Evolutionary conservation across 1,140 invertebrate genomes (phyloP), one percentile per base, ranked within the genome.

Genomic region (Diprion similis): DNA sequence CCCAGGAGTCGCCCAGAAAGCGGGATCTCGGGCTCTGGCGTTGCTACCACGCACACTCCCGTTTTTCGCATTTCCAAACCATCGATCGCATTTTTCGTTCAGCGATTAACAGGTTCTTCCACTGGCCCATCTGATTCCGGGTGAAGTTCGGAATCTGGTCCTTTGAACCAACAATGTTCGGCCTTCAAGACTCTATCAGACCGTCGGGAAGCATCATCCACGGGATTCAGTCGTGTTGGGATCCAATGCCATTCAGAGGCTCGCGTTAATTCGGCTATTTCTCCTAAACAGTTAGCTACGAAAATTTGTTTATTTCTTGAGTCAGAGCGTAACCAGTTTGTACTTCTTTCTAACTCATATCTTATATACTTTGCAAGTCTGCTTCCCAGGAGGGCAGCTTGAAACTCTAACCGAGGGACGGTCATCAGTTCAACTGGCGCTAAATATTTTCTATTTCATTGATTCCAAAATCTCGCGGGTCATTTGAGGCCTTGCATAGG

Each of bases 361-460:
- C 64, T 17, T 7, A 80, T 74, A 8, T 74, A 78, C 7, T 71
- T 51, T 0, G 79, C 81, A 0, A 86, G 70, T 7, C 82, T 46
- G 17, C 74, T 75, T 0, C 74, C 85, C 11, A 88, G 47, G 2
- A 86, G 45, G 3, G 83, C 83, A 0, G 79, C 83, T 75, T 84
- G 83, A 24, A 87, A 72, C 73, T 87, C 86, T 11, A 84, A 46
- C 18, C 84, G 71, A 0, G 85, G 85, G 10, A 87, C 78, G 1
- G 85, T 77, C 1, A 79, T 47, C 4, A 75, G 70, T 71, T 80
- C 80, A 10, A 82, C 8, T 0, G 84, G 84, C 7, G 78, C 78
- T 2, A 86, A n/a, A n/a, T n/a, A n/a, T n/a, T n/a, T n/a, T n/a
- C n/a, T n/a, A n/a, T n/a, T n/a, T n/a, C n/a, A n/a, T n/a, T n/a